Conservation (phyloP, 1,140 invertebrate species). For the Steinernema khuongi region DNA sequence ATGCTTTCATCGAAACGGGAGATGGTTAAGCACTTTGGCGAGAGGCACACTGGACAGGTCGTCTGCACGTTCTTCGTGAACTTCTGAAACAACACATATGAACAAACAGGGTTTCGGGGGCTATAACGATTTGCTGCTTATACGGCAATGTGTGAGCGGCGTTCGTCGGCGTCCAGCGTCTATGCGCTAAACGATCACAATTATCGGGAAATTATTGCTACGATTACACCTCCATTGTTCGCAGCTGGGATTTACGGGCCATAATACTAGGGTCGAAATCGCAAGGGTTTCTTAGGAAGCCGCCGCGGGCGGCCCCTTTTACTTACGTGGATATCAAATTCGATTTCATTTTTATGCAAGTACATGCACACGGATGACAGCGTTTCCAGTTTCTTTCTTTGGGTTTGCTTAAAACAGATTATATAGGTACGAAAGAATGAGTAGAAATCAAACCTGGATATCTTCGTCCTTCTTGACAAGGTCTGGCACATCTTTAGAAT, state of each 20-base stretch:
- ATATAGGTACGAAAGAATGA: not conserved
- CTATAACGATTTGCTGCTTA: no score
- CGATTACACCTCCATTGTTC: constrained; percentile 16
- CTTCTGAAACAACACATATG: not conserved
- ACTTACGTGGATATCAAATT: not conserved
- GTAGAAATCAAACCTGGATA: not conserved
- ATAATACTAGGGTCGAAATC: not conserved
- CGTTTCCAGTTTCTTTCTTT: not conserved
- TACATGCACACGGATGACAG: not conserved
- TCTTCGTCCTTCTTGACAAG: not conserved
- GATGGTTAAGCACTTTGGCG: not conserved
- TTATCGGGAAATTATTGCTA: constrained; percentile 4
- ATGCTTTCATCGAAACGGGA: not conserved
- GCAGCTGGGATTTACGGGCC: not conserved
- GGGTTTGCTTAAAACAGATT: not conserved
- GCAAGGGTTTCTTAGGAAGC: constrained; percentile 6
- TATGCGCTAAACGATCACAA: constrained; percentile 9
- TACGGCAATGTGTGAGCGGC: no score
- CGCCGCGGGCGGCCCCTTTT: not conserved
- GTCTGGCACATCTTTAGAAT: not conserved
- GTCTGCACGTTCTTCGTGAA: not conserved
- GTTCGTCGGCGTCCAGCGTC: no score
- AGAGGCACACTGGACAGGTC: not conserved
- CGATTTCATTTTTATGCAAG: not conserved
- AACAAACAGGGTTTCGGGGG: not conserved